A percentile compares a stretch with the other conserved stretches of the same genome.
Evolutionary conservation across 2,113 vertebrate species (phyloP).

Genomic region (Nothobranchius furzeri): DNA sequence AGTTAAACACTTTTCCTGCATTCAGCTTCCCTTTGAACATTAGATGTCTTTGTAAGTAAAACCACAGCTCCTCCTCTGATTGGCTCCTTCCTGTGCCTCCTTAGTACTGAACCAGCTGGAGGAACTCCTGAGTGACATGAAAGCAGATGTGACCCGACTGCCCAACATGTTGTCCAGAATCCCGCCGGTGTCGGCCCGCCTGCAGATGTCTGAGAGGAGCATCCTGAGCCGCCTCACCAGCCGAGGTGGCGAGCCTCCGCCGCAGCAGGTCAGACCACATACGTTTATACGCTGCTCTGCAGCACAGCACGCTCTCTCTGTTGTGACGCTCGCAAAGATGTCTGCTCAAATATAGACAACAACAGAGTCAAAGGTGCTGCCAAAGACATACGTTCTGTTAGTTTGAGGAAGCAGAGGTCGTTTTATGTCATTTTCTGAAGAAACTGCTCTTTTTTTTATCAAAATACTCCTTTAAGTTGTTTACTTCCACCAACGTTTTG

Average conservation of each 20-base stretch:
- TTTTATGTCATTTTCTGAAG: too few relatives aligned
- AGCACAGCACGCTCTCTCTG: background rate
- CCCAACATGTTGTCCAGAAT: slow-evolving; percentile 97
- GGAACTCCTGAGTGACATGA: slow-evolving; percentile 98
- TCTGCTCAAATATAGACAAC: background rate
- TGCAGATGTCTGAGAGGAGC: slow-evolving; percentile 97
- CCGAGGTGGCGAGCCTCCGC: slow-evolving; percentile 86
- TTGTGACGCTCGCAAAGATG: background rate
- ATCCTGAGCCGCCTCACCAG: slow-evolving; percentile 96
- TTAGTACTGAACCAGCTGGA: slow-evolving; percentile 97
- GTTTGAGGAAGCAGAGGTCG: too few relatives aligned
- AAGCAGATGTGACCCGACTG: slow-evolving; percentile 93
- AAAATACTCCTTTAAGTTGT: slow-evolving; percentile 15
- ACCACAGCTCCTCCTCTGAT: background rate
- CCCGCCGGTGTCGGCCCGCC: slow-evolving; percentile 91
- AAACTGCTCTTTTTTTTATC: too few relatives aligned
- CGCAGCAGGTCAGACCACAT: slow-evolving; percentile 84
- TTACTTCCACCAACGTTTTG: slow-evolving; percentile 34
- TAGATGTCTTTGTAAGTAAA: background rate
- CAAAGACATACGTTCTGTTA: too few relatives aligned
- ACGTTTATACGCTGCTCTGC: too few relatives aligned
- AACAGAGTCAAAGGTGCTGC: background rate
- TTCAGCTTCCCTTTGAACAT: background rate
- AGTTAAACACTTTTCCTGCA: background rate
- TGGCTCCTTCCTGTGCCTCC: background rate